Percentiles rank a stretch among this genome's conserved stretches.
Conservation (phyloP, 2,888 invertebrate species). For the Deilephila elpenor region DNA sequence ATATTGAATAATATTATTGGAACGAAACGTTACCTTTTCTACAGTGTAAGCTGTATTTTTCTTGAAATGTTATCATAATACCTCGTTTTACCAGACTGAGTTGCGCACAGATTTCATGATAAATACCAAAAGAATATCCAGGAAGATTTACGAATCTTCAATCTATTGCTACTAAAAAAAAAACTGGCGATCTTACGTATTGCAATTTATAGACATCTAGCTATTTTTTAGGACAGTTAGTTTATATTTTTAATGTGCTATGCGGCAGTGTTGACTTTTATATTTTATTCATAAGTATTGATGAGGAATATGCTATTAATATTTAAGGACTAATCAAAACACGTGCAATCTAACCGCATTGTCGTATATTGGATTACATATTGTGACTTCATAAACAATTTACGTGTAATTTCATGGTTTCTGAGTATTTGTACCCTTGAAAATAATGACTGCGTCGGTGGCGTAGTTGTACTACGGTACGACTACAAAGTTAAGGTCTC, state of each 20-base stretch:
- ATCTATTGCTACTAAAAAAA: neutral
- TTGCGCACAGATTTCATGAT: neutral
- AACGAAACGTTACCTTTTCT: neutral
- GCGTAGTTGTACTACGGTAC: too few species aligned
- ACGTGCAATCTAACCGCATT: constrained; percentile 22
- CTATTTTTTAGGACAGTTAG: too few species aligned
- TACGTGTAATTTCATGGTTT: neutral
- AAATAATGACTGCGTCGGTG: too few species aligned
- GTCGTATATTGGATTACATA: neutral
- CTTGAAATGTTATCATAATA: neutral
- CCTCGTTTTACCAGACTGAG: neutral
- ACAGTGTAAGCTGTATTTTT: neutral
- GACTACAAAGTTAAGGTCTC: too few species aligned
- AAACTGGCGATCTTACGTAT: neutral
- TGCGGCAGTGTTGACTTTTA: neutral
- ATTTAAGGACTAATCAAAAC: constrained; percentile 15
- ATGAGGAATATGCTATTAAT: constrained; percentile 11
- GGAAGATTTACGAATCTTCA: neutral
- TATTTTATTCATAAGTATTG: neutral
- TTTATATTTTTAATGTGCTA: neutral
- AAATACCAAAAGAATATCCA: constrained; percentile 7
- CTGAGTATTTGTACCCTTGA: neutral
- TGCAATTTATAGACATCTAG: neutral
- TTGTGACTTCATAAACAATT: constrained; percentile 1
- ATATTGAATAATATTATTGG: constrained; percentile 8